Percentiles rank a stretch among this genome's conserved stretches.
Evolutionary conservation across 2,797 vertebrate species (phyloP).

Genomic region (Eulemur mongoz): DNA sequence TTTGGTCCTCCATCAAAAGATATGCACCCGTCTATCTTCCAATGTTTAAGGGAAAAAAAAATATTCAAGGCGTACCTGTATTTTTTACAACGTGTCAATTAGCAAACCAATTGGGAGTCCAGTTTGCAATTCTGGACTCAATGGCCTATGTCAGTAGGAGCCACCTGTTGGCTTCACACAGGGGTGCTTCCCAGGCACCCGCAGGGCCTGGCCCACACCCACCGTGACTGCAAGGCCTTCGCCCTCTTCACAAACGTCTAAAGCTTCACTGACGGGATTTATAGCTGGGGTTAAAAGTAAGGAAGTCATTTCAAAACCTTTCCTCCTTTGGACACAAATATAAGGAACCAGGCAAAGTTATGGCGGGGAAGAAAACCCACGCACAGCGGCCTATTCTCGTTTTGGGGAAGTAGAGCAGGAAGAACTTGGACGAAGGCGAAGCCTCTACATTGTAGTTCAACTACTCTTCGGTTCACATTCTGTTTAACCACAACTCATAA

Average conservation of each 20-base stretch:
- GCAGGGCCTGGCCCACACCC: fast-evolving
- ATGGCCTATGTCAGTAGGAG: no score
- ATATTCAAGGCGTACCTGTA: neutral
- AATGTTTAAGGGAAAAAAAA: neutral
- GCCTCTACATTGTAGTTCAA: neutral
- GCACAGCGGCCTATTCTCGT: neutral
- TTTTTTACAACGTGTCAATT: neutral
- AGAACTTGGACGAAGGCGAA: neutral
- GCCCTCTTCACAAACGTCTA: neutral
- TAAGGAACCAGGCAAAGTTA: conserved; percentile 64
- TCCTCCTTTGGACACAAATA: conserved; percentile 45
- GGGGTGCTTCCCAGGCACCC: fast-evolving
- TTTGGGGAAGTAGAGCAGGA: conserved; percentile 50
- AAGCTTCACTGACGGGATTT: neutral
- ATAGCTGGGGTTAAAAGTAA: neutral
- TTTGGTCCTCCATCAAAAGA: neutral
- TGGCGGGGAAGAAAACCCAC: neutral
- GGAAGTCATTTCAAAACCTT: conserved; percentile 52
- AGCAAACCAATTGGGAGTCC: neutral
- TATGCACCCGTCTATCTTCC: neutral
- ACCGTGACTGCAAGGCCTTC: neutral
- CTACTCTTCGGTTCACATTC: neutral
- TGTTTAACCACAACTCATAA: conserved; percentile 43
- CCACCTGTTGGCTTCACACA: no score
- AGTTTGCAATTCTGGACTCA: neutral